Evolutionary conservation across 2,888 invertebrate genomes (phyloP), one percentile per base, ranked within the genome.

Genomic region (Cerastoderma edule): DNA sequence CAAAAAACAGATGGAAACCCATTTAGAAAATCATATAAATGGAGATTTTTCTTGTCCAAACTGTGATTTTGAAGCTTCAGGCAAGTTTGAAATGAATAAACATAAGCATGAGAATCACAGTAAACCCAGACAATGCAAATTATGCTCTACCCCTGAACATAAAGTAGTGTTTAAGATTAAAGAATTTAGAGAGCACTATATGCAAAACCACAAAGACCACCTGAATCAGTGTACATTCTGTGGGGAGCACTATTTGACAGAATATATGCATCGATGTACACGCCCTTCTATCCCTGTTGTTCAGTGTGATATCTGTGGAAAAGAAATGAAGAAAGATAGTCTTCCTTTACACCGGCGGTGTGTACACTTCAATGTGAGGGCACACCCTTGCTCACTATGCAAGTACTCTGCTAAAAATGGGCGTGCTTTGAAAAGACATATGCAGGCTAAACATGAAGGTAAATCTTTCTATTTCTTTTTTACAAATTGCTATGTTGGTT

Each of bases 11-110:
- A 39, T 71, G 32, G 71, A 71, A 46, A 65, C 39, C 13, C 71
- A 71, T 30, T 32, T 72, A 27, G 66, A 60, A 53, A 16, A 28
- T 16, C 72, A 72, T 60, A 60, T 72, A 4, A 72, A 72, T 67
- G 54, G 48, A 19, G 35, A 67, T 27, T 48, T 48, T 4, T 16
- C 44, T 39, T 72, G 72, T 60, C 39, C 57, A 32, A 19, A 56
- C 2, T 72, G 72, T 60, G 67, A 56, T 8, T 54, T 32, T 32
- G 39, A 19, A 19, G 48, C 32, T 22, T 3, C 13, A 19, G 28
- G 30, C 1, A 46, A 16, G 27, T 22, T 8, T 16, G 28, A 28
- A n/a, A 24, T 67, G 44, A 13, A 33, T 16, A 33, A n/a, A 46
- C 72, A 72, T 39, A 28, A 54, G 16, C n/a, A 13, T 10, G 27